Base-by-base conservation (phyloP, 1,140 invertebrate genomes). In the Drosophila rhopaloa region DNA sequence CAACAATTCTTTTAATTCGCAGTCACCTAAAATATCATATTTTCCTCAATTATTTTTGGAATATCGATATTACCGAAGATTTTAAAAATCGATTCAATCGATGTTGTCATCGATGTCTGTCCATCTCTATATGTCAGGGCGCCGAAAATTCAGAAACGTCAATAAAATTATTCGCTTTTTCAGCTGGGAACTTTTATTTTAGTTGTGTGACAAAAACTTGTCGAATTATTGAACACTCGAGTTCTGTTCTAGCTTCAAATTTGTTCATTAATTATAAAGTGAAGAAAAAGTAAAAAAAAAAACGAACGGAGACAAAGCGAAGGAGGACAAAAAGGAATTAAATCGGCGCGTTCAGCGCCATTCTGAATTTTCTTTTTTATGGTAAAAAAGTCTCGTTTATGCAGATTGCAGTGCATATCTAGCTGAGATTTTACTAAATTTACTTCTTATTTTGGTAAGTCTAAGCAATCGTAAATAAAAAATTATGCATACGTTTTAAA, bases 331-430 rank as follows among this genome's bases (percentile, higher is more conserved):
- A 24, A 47, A 13, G 19, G 4, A 47, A 47, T 5, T 13, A 19
- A 47, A 47, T 2, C 16, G 4, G 14, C 14, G 43, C 43, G 11
- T 9, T 48, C 24, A 13, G 13, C 4, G 13, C 11, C 19, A 7
- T 47, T 7, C 44, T 19, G 19, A 6, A 11, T 8, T n/a, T 35
- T 51, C 27, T 9, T n/a, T 9, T 35, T 35, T 9, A 19, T 19
- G 2, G 19, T 19, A 1, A 4, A 32, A 35, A 16, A 51, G n/a
- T 51, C 29, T 51, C n/a, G 0, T 35, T 50, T 50, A 48, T 50
- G 48, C 48, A 51, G n/a, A 11, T 51, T 51, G 29, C 48, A 51
- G 48, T 51, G 48, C 48, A 51, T 51, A 35, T 51, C 29, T 51
- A 16, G 8, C n/a, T 51, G 48, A 16, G 29, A 51, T n/a, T 51